These are phyloP conservation scores for Loris lydekkerianus DNA, from an alignment of 2,797 vertebrate species.

Conservation along the genomic window DNA sequence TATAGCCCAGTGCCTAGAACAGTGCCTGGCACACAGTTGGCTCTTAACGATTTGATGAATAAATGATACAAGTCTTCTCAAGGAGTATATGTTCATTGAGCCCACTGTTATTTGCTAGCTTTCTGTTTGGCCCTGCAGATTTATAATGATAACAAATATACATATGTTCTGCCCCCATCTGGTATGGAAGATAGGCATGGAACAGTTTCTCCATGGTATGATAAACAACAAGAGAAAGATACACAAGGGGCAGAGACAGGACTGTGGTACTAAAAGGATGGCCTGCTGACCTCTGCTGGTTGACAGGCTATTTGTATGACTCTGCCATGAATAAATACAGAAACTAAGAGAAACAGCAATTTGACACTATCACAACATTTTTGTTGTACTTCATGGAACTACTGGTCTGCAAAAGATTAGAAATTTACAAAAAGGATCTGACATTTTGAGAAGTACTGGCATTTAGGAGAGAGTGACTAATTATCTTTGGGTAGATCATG, in stretches of 20 bases:
- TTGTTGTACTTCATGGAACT: neutral
- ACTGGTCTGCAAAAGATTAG: neutral
- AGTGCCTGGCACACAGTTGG: neutral
- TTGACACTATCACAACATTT: neutral
- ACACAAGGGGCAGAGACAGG: neutral
- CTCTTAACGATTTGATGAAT: constrained; percentile 8
- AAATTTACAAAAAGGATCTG: constrained; percentile 46
- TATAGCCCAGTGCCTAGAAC: neutral
- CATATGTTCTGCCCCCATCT: neutral
- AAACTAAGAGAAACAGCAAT: constrained; percentile 25
- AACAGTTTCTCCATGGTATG: neutral
- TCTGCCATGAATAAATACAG: constrained; percentile 1
- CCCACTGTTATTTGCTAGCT: constrained; percentile 16
- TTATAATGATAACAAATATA: neutral
- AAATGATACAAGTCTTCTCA: neutral
- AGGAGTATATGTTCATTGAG: neutral
- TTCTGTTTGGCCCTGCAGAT: neutral
- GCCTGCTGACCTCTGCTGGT: neutral
- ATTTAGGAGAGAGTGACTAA: constrained; percentile 7
- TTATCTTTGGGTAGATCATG: neutral
- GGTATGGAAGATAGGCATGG: neutral
- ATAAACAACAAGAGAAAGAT: constrained; percentile 3
- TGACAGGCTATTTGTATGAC: neutral
- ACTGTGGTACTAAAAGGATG: neutral
- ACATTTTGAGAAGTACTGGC: constrained; percentile 32